These are phyloP conservation scores for Nephrotoma appendiculata DNA, from an alignment of 2,888 invertebrate species.

Conservation along the genomic window DNA sequence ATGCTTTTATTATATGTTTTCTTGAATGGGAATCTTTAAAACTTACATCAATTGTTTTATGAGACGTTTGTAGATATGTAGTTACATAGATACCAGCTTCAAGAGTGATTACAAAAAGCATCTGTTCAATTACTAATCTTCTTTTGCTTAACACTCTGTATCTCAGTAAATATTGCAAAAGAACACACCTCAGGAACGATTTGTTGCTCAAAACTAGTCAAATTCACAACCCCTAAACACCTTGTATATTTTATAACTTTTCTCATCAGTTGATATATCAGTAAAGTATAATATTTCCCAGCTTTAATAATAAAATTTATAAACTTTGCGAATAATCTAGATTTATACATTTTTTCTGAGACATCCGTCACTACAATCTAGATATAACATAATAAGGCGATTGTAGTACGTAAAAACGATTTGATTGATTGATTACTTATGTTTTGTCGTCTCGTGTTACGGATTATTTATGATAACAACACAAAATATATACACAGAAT, in stretches of 20 bases:
- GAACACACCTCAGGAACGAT: too few species aligned
- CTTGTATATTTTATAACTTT: background rate
- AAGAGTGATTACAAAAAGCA: too few species aligned
- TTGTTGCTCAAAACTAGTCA: too few species aligned
- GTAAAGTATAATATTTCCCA: background rate
- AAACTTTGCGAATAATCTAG: background rate
- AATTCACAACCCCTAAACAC: too few species aligned
- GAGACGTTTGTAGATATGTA: too few species aligned
- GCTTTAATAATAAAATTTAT: background rate
- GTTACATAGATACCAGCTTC: too few species aligned
- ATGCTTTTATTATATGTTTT: too few species aligned
- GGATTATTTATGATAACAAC: background rate
- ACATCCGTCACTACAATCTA: background rate
- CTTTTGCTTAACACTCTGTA: too few species aligned
- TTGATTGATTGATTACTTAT: background rate
- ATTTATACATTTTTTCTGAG: background rate
- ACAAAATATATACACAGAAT: background rate
- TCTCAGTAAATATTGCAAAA: too few species aligned
- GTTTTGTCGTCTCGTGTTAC: background rate
- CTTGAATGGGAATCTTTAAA: too few species aligned
- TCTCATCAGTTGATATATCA: background rate
- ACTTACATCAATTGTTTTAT: too few species aligned
- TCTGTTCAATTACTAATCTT: too few species aligned
- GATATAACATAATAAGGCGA: background rate
- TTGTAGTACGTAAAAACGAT: background rate